Evolutionary conservation across 2,888 invertebrate species (phyloP), one percentile per base, ranked within the genome.

Genomic region (Rhingia rostrata): DNA sequence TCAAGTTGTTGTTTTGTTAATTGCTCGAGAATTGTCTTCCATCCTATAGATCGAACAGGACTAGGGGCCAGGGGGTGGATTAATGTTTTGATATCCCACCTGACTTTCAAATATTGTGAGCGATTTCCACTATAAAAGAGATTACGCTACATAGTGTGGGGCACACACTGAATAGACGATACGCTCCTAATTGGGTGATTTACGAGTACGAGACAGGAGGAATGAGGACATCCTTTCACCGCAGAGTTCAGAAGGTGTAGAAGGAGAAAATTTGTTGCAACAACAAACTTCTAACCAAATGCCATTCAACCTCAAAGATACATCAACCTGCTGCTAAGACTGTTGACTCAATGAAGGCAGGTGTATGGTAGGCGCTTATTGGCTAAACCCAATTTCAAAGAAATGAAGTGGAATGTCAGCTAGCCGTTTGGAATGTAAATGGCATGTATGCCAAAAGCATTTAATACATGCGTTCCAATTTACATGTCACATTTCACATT

Each of bases 1-100:
- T 56, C 45, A 63, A 78, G 78, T 83, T 83, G 78, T 83, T 83
- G 82, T 83, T 83, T 63, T 69, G 78, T 78, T 83, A 83, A 83
- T 83, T 83, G 82, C 72, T 78, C 78, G 73, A 78, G 82, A 83
- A 83, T 73, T 61, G 67, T 73, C 49, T 47, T 45, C 77, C 63
- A 39, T 39, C 51, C 35, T 35, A 45, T 66, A 51, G 53, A 66
- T 74, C n/a, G 6, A 75, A 41, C 51, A 35, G 7, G 47, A 53
- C 41, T 6, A 41, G 53, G 9, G 54, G 47, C 41, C 0, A 41
- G 53, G 9, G 54, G 47, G 53, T 69, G 67, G 82, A 83, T 78
- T 83, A 83, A 78, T 67, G 78, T 58, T 69, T 64, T 64, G 60
- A 37, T 58, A 47, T 80, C 39, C 32, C 30, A 60, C 9, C 33